A percentile compares a stretch with the other conserved stretches of the same genome.
Conservation (phyloP, 1,140 invertebrate species). For the Psilanteris sp. region DNA sequence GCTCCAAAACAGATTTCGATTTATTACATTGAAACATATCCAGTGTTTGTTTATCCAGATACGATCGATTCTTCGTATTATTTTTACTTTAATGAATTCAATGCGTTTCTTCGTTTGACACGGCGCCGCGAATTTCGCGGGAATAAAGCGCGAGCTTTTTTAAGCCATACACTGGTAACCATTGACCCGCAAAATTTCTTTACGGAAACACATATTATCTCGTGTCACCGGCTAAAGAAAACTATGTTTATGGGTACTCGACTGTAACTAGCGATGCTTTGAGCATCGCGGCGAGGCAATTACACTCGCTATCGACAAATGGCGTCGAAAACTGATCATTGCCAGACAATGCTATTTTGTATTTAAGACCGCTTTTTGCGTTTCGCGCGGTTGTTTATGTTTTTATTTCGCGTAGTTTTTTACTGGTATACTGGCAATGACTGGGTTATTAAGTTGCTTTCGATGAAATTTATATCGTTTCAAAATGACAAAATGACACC, state of each 20-base stretch:
- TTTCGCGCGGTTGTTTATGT: background rate
- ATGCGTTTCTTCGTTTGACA: conserved; percentile 7
- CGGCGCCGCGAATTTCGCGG: background rate
- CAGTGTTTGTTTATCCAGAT: background rate
- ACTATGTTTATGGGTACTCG: conserved; percentile 37
- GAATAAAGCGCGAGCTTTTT: conserved; percentile 20
- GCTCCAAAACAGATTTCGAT: too few relatives aligned
- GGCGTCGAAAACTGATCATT: conserved; percentile 12
- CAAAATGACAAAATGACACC: too few relatives aligned
- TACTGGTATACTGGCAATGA: too few relatives aligned
- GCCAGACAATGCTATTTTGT: background rate
- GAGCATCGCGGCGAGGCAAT: conserved; percentile 11
- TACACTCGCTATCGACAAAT: conserved; percentile 1
- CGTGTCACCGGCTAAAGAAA: conserved; percentile 46
- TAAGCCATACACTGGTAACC: conserved; percentile 5
- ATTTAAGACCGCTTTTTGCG: background rate
- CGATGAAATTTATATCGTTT: too few relatives aligned
- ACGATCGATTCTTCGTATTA: too few relatives aligned
- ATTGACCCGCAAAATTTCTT: conserved; percentile 48
- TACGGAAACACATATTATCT: conserved; percentile 48
- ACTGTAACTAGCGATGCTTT: conserved; percentile 24
- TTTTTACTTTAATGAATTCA: conserved; percentile 1
- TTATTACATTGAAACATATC: too few relatives aligned
- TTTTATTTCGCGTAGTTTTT: too few relatives aligned
- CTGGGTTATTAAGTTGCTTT: too few relatives aligned